phyloP scores from a whole-genome alignment of 2,797 vertebrate species.

The Peromyscus eremicus region DNA sequence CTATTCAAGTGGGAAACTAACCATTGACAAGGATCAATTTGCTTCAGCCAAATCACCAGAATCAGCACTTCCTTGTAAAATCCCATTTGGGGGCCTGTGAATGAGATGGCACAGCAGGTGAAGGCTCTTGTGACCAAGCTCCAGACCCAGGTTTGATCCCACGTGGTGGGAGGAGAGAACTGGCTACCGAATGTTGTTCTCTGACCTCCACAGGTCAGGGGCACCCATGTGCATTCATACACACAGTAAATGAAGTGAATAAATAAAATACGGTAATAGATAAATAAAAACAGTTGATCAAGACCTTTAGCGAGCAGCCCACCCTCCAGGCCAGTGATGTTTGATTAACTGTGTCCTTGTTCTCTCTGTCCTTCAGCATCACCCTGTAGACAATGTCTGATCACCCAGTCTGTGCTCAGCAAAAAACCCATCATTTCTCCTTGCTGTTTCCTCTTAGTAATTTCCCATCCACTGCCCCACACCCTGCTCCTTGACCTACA shows the following conservation, averaged over 20 bases:
- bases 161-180: background rate
- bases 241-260: background rate
- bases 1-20: background rate
- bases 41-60: background rate
- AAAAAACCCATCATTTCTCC: background rate
- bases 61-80: background rate
- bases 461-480: background rate
- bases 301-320: background rate
- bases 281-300: background rate
- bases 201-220: background rate
- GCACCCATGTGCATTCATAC: background rate
- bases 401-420: background rate
- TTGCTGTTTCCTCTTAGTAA: background rate
- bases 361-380: background rate
- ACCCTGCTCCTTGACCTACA: background rate
- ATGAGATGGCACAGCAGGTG: background rate
- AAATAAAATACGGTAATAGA: background rate
- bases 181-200: background rate
- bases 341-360: background rate
- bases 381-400: background rate
- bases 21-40: background rate
- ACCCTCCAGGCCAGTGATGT: background rate
- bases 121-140: background rate
- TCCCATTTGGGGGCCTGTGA: background rate
- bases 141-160: background rate